Base-by-base conservation (phyloP, 1,140 invertebrate species). In the Cotesia typhae region DNA sequence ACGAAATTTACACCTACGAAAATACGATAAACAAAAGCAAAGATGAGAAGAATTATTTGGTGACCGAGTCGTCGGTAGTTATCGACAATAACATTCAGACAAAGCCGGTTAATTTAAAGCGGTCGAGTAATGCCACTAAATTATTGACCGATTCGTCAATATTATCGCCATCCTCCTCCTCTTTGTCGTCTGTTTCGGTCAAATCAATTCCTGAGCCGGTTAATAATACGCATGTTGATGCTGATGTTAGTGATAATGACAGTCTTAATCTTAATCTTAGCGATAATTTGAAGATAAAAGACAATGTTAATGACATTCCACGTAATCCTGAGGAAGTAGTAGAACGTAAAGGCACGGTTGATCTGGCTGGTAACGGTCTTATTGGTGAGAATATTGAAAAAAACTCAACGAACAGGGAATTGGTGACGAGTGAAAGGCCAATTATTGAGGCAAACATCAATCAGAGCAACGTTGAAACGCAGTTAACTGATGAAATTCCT, bases 81-180 rank as follows among this genome's bases (percentile, higher is more conserved):
- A 74, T 80, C 35, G 83, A 85, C 12, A 84, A 85, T 17, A 83
- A 76, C 37, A 80, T 79, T 2, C 77, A 81, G 3, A 70, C 80
- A 0, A 84, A 80, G 59, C 63, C 77, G 6, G 75, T 28, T 7
- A 60, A 80, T 38, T 73, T 51, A 0, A 82, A 82, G 57, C 61
- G 78, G 36, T 78, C 79, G 0, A 78, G 78, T 12, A 77, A 75
- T 51, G n/a, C 67, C 3, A 68, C 72, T 9, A 75, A 37, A 70
- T 51, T 70, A 47, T 52, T 67, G 5, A 61, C 68, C 10, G 47
- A 68, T 70, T 53, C 10, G 37, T 66, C 70, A 9, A 12, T 37
- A 28, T 52, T 51, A 1, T 35, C 36, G 35, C 17, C 51, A 9
- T 69, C 65, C 4, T 14, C 10, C 1, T 52, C 41, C 0, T 38